Percentiles rank a stretch among this genome's conserved stretches.
Evolutionary conservation across 2,797 vertebrate genomes (phyloP).

Genomic region (Lutjanus argentimaculatus): DNA sequence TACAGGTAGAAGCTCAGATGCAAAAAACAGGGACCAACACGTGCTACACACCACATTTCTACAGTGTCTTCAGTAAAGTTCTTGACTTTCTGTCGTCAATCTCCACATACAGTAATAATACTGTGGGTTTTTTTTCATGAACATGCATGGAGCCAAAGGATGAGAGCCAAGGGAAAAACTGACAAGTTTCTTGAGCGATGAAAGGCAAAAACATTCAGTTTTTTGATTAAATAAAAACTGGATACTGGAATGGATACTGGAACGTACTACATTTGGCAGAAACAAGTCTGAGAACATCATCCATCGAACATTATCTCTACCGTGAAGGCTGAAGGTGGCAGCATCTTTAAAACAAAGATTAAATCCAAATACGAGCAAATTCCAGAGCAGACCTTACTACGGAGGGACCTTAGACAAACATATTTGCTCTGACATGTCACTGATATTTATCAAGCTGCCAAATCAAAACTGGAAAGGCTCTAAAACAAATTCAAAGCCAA

Average conservation of each 20-base stretch:
- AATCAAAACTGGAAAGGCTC: background rate
- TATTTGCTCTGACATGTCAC: background rate
- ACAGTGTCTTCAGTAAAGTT: too few species aligned
- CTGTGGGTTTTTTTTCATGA: background rate
- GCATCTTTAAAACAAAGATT: conserved; percentile 8
- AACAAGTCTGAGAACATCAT: conserved; percentile 9
- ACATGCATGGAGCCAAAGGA: background rate
- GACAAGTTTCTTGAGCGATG: background rate
- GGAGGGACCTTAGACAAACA: conserved; percentile 6
- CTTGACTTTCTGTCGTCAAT: too few species aligned
- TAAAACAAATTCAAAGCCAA: background rate
- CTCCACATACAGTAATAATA: background rate
- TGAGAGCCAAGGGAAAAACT: background rate
- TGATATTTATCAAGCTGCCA: conserved; percentile 3
- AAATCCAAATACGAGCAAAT: conserved; percentile 30
- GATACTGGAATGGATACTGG: background rate
- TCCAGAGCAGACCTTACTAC: background rate
- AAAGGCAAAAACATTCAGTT: background rate
- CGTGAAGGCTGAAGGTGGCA: background rate
- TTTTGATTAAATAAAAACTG: background rate
- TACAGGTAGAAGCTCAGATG: too few species aligned
- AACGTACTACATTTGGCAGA: background rate
- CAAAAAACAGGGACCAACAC: too few species aligned
- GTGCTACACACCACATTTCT: too few species aligned
- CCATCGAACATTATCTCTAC: background rate